These are phyloP conservation scores for Nothobranchius furzeri DNA, from an alignment of 2,113 vertebrate species.

Conservation along the genomic window DNA sequence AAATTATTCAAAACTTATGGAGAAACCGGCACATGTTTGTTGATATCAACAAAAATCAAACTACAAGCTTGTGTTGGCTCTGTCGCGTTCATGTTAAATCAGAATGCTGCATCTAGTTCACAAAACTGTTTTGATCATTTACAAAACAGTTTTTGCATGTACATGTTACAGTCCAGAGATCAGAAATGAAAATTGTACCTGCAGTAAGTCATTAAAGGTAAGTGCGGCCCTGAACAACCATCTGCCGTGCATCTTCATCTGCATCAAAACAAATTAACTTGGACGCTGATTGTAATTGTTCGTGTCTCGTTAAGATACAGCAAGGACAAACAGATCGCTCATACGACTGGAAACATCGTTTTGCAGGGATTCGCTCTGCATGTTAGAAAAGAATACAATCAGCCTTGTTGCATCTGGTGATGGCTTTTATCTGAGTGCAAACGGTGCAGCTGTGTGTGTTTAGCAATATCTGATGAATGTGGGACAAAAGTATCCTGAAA, in stretches of 20 bases:
- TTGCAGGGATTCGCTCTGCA: constrained; percentile 1
- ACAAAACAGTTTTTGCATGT: not conserved
- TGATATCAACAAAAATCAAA: no score
- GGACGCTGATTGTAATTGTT: constrained; percentile 61
- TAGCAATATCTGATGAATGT: constrained; percentile 12
- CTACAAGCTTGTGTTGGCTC: no score
- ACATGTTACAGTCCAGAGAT: not conserved
- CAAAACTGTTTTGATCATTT: no score
- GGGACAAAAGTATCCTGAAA: constrained; percentile 16
- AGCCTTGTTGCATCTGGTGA: not conserved
- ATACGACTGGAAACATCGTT: constrained; percentile 3
- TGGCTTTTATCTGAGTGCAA: not conserved
- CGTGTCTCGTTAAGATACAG: constrained; percentile 45
- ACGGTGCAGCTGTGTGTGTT: constrained; percentile 4
- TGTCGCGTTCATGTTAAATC: no score
- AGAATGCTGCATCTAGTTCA: no score
- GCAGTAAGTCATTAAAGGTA: constrained; percentile 23
- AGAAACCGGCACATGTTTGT: no score
- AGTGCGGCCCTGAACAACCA: constrained; percentile 33
- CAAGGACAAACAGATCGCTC: constrained; percentile 34
- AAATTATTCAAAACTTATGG: no score
- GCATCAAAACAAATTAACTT: constrained; percentile 49
- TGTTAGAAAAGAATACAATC: constrained; percentile 3
- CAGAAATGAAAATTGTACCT: constrained; percentile 10
- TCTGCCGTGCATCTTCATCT: constrained; percentile 51